Conservation (phyloP, 2,888 invertebrate species). For the Gandaritis pyraliata region DNA sequence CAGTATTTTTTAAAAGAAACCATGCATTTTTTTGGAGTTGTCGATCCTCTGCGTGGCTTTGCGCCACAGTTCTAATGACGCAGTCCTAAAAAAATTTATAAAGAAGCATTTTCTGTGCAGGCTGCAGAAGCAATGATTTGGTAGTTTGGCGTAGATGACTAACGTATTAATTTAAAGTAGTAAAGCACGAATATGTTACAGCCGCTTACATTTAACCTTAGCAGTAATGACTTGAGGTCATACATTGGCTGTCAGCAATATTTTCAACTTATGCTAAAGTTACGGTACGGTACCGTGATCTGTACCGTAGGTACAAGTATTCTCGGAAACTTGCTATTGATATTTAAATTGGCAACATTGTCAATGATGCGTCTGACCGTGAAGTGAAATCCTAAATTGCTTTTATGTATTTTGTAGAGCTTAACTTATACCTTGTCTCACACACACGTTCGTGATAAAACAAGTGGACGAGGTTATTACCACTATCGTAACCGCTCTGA, state of each 20-base stretch:
- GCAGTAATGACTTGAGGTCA: constrained; percentile 45
- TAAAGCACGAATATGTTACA: constrained; percentile 8
- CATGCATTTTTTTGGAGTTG: too few relatives aligned
- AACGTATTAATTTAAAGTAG: not conserved
- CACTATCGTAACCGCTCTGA: constrained; percentile 50
- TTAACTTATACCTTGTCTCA: constrained; percentile 20
- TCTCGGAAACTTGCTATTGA: constrained; percentile 43
- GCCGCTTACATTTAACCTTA: constrained; percentile 52
- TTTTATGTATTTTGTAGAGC: not conserved
- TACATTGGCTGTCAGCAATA: constrained; percentile 42
- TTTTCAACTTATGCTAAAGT: too few relatives aligned
- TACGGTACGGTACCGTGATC: too few relatives aligned
- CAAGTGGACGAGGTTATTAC: constrained; percentile 34
- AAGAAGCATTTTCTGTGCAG: too few relatives aligned
- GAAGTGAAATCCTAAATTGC: too few relatives aligned
- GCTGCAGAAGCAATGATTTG: too few relatives aligned
- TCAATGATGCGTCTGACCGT: constrained; percentile 21
- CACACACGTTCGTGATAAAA: constrained; percentile 39
- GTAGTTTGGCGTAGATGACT: not conserved
- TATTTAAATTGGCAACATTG: constrained; percentile 29
- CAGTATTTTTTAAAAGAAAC: too few relatives aligned
- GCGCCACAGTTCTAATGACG: too few relatives aligned
- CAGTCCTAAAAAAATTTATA: too few relatives aligned
- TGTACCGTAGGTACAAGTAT: too few relatives aligned
- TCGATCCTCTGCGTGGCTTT: too few relatives aligned